Evolutionary conservation across 2,797 vertebrate genomes (phyloP).

Genomic region (Gymnoscopelus microlampas): DNA sequence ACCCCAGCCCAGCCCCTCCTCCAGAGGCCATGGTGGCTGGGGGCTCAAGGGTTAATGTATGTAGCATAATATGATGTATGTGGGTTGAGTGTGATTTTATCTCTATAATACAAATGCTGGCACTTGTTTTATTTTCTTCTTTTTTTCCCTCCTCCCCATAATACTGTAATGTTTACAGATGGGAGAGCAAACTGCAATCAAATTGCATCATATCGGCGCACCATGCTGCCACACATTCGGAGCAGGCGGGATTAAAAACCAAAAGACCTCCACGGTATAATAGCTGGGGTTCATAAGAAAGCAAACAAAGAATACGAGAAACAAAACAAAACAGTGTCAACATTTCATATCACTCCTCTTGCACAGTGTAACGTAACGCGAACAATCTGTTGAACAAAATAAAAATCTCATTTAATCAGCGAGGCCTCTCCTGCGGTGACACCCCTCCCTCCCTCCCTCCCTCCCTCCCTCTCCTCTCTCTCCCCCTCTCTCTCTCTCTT

Average conservation of each 20-base stretch:
- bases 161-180: constrained; percentile 16
- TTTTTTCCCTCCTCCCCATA: constrained; percentile 1
- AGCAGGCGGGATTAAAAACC: no score
- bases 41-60: constrained; percentile 65
- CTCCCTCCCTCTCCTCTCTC: constrained; percentile 18
- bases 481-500: constrained; percentile 28
- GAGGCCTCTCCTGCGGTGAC: constrained; percentile 36
- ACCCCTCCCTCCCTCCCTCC: constrained; percentile 24
- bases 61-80: constrained; percentile 65
- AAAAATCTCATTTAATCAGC: constrained; percentile 72
- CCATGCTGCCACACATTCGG: no score
- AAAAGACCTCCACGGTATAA: no score
- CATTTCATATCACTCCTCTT: constrained; percentile 30
- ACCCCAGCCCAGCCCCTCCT: constrained; percentile 44
- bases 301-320: constrained; percentile 14
- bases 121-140: constrained; percentile 57
- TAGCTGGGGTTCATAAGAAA: no score
- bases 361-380: constrained; percentile 47
- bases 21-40: constrained; percentile 47
- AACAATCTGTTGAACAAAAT: constrained; percentile 74
- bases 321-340: constrained; percentile 4
- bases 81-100: constrained; percentile 59
- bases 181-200: constrained; percentile 13
- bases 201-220: constrained; percentile 19
- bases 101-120: constrained; percentile 57